Evolutionary conservation across 2,888 invertebrate genomes (phyloP).

Genomic region (Cosmia trapezina): DNA sequence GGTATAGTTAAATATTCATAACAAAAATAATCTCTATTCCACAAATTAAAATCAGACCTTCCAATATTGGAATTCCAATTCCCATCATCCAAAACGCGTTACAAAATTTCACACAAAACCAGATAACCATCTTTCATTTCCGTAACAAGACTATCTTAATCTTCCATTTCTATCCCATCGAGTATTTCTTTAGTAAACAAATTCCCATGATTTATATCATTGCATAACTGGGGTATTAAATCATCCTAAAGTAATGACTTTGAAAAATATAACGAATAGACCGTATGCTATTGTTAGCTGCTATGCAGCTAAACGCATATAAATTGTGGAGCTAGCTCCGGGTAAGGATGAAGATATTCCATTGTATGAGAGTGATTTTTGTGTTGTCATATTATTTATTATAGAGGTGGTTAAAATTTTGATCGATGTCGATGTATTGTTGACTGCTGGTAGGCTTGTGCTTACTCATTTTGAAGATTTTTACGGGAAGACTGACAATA

Average conservation of each 20-base stretch:
- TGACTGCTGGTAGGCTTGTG: background rate
- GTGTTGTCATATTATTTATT: constrained; percentile 15
- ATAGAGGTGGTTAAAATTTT: constrained; percentile 1
- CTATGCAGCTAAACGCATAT: constrained; percentile 66
- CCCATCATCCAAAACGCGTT: constrained; percentile 53
- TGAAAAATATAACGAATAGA: constrained; percentile 77
- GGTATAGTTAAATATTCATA: background rate
- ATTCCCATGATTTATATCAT: constrained; percentile 74
- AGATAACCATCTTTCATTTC: constrained; percentile 71
- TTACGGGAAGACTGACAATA: background rate
- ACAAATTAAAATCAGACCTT: constrained; percentile 4
- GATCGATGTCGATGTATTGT: constrained; percentile 16
- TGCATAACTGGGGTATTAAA: constrained; percentile 73
- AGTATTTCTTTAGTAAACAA: constrained; percentile 66
- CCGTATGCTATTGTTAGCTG: constrained; percentile 69
- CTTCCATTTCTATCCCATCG: constrained; percentile 78
- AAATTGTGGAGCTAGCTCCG: constrained; percentile 37
- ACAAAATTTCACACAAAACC: constrained; percentile 61
- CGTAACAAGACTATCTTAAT: constrained; percentile 77
- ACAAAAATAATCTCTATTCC: background rate
- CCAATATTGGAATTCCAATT: constrained; percentile 45
- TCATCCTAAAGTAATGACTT: constrained; percentile 67
- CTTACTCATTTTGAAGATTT: background rate
- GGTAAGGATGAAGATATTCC: constrained; percentile 41
- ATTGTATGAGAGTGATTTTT: constrained; percentile 11